These are phyloP conservation scores for Bucco capensis DNA, from an alignment of 2,113 vertebrate genomes.

Conservation along the genomic window DNA sequence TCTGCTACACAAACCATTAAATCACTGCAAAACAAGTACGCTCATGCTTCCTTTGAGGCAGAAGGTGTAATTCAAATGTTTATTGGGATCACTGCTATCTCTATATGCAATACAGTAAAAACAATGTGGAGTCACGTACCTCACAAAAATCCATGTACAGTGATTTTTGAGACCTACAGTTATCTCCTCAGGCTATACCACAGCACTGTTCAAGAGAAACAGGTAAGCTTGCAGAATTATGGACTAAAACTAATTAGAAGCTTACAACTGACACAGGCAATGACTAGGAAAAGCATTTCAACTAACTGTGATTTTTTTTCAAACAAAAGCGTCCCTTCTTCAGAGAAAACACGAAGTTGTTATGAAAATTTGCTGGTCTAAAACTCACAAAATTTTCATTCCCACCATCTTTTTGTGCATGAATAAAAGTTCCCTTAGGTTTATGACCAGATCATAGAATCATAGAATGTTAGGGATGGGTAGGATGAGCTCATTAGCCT, in stretches of 20 bases:
- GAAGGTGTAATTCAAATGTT: not conserved
- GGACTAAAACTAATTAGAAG: not conserved
- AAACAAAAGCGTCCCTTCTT: not conserved
- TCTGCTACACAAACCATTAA: not conserved
- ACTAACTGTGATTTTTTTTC: not conserved
- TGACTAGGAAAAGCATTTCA: not conserved
- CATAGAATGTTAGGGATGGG: too few species aligned
- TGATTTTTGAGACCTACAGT: not conserved
- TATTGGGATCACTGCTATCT: not conserved
- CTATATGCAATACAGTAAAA: not conserved
- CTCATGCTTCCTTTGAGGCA: not conserved
- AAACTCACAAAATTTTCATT: not conserved
- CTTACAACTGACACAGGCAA: not conserved
- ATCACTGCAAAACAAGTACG: too few species aligned
- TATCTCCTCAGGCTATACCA: accelerated
- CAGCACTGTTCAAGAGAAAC: not conserved
- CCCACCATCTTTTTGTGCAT: not conserved
- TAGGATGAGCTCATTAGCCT: too few species aligned
- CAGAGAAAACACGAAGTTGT: not conserved
- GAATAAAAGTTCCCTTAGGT: not conserved
- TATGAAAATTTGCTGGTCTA: not conserved
- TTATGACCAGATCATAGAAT: not conserved
- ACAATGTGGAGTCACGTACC: accelerated
- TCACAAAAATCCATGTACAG: not conserved
- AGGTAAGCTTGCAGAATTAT: not conserved